Conservation (phyloP, 2,113 vertebrate genomes). For the Xenopus laevis region DNA sequence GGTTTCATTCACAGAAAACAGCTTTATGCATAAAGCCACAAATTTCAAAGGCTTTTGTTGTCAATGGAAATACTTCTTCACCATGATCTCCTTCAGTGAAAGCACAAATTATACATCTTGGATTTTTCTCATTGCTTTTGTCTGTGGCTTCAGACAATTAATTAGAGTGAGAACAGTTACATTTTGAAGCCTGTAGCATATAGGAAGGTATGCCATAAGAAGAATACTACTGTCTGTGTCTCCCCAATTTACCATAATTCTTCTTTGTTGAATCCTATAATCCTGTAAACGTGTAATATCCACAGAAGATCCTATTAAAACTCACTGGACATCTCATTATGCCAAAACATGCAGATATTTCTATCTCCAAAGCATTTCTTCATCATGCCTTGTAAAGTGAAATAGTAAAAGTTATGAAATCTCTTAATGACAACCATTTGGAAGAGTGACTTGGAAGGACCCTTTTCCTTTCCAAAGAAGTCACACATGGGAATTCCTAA, state of each 20-base stretch:
- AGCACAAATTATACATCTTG: background rate
- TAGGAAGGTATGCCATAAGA: slow-evolving; percentile 19
- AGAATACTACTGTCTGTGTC: background rate
- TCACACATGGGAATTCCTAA: slow-evolving; percentile 15
- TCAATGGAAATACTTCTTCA: too few relatives aligned
- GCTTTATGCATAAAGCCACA: background rate
- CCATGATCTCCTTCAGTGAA: background rate
- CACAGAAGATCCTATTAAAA: background rate
- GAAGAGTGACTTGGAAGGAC: slow-evolving; percentile 16
- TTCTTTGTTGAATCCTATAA: slow-evolving; percentile 6
- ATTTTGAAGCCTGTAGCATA: slow-evolving; percentile 1
- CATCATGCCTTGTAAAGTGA: background rate
- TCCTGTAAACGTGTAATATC: slow-evolving; percentile 1
- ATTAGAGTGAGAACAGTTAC: slow-evolving; percentile 9
- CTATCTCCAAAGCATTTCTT: background rate
- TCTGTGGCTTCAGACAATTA: background rate
- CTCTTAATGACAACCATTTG: slow-evolving; percentile 19
- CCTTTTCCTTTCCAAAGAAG: slow-evolving; percentile 18
- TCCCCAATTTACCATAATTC: slow-evolving; percentile 12
- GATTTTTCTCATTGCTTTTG: background rate
- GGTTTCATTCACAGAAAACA: background rate
- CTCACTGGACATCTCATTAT: slow-evolving; percentile 12
- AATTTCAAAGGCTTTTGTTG: background rate
- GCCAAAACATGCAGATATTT: slow-evolving; percentile 20
- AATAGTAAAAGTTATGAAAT: background rate